These are phyloP conservation scores for Pristionchus pacificus DNA, from an alignment of 1,140 invertebrate species.

Conservation along the genomic window DNA sequence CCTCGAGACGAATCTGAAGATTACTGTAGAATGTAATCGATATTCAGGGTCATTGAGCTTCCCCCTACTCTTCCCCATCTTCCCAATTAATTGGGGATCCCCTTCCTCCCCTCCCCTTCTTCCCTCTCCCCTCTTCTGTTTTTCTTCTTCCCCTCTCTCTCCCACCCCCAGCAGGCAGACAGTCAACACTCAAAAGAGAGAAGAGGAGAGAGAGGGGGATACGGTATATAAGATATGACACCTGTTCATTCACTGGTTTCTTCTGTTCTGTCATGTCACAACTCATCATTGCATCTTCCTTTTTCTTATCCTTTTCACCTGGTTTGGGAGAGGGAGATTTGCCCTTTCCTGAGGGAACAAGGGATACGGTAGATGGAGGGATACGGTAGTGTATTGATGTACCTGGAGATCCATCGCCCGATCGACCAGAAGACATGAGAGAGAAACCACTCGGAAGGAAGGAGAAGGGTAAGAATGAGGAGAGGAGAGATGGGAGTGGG, in stretches of 20 bases:
- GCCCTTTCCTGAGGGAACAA: no score
- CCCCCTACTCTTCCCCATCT: no score
- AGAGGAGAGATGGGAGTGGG: not conserved
- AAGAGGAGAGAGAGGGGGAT: no score
- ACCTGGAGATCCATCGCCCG: slow-evolving; percentile 5
- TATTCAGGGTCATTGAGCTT: no score
- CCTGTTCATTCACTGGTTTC: not conserved
- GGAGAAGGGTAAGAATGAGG: not conserved
- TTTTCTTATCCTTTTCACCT: not conserved
- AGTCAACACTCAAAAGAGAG: no score
- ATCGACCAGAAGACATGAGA: not conserved
- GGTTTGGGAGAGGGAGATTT: no score
- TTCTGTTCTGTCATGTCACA: not conserved
- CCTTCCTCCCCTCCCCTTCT: not conserved
- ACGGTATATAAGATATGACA: no score
- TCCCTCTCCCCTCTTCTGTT: not conserved
- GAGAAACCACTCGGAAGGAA: not conserved
- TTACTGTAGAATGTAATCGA: no score
- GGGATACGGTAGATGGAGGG: not conserved
- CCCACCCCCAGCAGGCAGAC: no score
- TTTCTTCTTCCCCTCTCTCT: no score
- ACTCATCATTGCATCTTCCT: not conserved
- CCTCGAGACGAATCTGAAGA: no score
- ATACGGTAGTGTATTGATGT: slow-evolving; percentile 17
- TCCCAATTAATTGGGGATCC: not conserved